A percentile compares a stretch with the other conserved stretches of the same genome.
Conservation (phyloP, 2,113 vertebrate genomes). For the Mastomys natalensis region DNA sequence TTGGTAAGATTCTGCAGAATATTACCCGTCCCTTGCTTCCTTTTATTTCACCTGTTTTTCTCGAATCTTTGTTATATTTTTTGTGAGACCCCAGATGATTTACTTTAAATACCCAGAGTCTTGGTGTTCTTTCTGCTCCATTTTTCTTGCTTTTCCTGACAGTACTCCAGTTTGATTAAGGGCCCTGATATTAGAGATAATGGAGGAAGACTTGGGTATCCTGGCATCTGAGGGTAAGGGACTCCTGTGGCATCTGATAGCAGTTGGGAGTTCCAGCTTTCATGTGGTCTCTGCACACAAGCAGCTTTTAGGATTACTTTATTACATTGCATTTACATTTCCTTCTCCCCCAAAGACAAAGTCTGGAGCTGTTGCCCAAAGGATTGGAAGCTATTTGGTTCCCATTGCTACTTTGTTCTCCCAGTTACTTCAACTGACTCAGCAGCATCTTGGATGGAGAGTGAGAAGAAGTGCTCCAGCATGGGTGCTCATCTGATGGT, state of each 20-base stretch:
- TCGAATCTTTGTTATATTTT: background rate
- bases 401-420: constrained; percentile 59
- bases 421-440: too few species aligned
- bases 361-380: constrained; percentile 69
- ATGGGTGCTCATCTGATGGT: constrained; percentile 65
- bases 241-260: background rate
- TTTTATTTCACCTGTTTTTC: background rate
- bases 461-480: constrained; percentile 3
- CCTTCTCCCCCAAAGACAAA: background rate
- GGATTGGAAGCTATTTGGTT: background rate
- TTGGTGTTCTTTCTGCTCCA: background rate
- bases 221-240: background rate
- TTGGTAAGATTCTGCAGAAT: too few species aligned
- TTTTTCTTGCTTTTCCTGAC: background rate
- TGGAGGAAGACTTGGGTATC: background rate
- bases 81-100: background rate
- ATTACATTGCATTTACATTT: background rate
- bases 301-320: background rate
- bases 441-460: background rate
- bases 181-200: background rate
- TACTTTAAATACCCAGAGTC: background rate
- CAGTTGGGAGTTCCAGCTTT: background rate
- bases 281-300: background rate
- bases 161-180: background rate
- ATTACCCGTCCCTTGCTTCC: too few species aligned